phyloP scores from a whole-genome alignment of 2,113 vertebrate genomes.

The Harpagus bidentatus region DNA sequence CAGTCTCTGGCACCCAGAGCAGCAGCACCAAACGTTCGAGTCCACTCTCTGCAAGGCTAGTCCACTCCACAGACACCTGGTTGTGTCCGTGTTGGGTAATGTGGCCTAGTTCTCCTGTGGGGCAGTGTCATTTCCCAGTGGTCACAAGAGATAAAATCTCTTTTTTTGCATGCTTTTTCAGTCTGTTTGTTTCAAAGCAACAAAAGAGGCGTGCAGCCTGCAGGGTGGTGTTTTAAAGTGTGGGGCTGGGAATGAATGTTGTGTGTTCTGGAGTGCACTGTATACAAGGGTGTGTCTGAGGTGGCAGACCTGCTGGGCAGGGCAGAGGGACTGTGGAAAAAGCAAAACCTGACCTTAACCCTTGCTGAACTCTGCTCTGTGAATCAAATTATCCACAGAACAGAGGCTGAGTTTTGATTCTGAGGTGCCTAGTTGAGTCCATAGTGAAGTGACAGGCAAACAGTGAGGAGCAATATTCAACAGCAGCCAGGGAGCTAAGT shows the following conservation, averaged over 20 bases:
- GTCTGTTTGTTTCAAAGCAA: background rate
- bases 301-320: background rate
- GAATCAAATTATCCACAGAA: background rate
- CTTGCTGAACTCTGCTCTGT: background rate
- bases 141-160: background rate
- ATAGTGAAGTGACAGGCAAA: background rate
- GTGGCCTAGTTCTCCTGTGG: background rate
- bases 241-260: background rate
- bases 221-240: background rate
- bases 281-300: background rate
- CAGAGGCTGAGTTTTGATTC: background rate
- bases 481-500: background rate
- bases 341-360: background rate
- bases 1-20: background rate
- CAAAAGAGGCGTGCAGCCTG: rapidly evolving
- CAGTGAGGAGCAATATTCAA: background rate
- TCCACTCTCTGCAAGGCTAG: background rate
- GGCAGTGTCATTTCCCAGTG: background rate
- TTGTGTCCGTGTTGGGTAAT: background rate
- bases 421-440: background rate
- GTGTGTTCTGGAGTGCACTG: background rate
- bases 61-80: background rate
- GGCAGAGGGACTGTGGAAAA: background rate
- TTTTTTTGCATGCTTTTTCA: background rate
- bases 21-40: background rate